Evolutionary conservation across 2,888 invertebrate genomes (phyloP).

Genomic region (Branchellion lobata): DNA sequence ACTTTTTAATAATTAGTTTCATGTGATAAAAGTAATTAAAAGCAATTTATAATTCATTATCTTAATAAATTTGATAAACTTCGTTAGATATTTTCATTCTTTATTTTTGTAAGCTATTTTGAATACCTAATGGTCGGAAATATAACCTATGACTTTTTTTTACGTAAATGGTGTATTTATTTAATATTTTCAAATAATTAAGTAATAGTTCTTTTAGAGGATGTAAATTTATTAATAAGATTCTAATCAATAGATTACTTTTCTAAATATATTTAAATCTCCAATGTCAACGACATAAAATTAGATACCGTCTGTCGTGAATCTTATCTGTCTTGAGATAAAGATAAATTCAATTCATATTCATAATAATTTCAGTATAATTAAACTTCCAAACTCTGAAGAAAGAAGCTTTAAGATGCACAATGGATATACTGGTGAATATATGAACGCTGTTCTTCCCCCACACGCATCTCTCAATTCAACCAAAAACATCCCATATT

Average conservation of each 20-base stretch:
- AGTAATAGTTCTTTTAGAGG: too few species aligned
- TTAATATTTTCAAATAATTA: too few species aligned
- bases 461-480: background rate
- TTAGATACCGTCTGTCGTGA: background rate
- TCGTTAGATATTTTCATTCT: too few species aligned
- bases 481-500: background rate
- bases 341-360: background rate
- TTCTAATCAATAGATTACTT: too few species aligned
- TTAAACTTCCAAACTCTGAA: background rate
- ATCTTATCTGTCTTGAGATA: background rate
- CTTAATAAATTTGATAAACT: too few species aligned
- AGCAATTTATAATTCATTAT: too few species aligned
- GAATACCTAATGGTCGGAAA: too few species aligned
- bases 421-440: conserved; percentile 16
- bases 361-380: background rate
- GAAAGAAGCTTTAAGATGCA: conserved; percentile 10
- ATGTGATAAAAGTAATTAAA: too few species aligned
- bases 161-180: too few species aligned
- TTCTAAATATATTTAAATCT: background rate
- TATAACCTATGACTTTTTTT: too few species aligned
- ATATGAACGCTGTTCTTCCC: conserved; percentile 10
- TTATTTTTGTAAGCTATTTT: too few species aligned
- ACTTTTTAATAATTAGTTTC: background rate
- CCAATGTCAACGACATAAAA: background rate
- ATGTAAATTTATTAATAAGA: too few species aligned